phyloP scores from a whole-genome alignment of 1,140 invertebrate species.

The Manduca sexta region DNA sequence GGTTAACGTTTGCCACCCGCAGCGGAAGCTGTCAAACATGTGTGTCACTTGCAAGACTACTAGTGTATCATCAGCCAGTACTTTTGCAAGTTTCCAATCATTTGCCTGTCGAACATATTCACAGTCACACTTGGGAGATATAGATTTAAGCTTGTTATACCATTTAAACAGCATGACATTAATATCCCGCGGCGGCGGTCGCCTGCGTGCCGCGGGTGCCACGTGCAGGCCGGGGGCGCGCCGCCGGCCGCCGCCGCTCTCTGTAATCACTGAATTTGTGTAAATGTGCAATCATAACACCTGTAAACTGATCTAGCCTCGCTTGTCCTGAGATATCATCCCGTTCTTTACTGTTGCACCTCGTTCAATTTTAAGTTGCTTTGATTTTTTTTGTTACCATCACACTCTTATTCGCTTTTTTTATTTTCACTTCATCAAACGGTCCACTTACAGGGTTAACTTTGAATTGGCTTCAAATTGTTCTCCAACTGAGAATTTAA shows the following conservation, averaged over 20 bases:
- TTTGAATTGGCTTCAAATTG: constrained; percentile 70
- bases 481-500: constrained; percentile 67
- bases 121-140: constrained; percentile 62
- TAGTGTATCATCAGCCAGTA: constrained; percentile 39
- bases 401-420: constrained; percentile 68
- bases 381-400: constrained; percentile 65
- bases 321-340: constrained; percentile 70
- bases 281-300: constrained; percentile 69
- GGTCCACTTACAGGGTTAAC: constrained; percentile 74
- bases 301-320: constrained; percentile 66
- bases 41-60: constrained; percentile 58
- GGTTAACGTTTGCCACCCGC: constrained; percentile 12
- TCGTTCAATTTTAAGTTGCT: constrained; percentile 72
- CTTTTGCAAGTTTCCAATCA: constrained; percentile 59
- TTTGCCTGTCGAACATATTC: constrained; percentile 62
- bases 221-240: neutral
- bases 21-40: constrained; percentile 41
- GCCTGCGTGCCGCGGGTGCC: constrained; percentile 20
- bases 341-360: constrained; percentile 69
- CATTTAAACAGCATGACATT: constrained; percentile 67
- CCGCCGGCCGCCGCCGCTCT: constrained; percentile 26
- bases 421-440: constrained; percentile 72
- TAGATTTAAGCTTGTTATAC: constrained; percentile 66
- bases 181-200: constrained; percentile 53
- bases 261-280: constrained; percentile 63